Percentiles rank a stretch among this genome's conserved stretches.
These are phyloP conservation scores for Cryptomyrus ogoouensis DNA, from an alignment of 2,113 vertebrate species.

Conservation along the genomic window DNA sequence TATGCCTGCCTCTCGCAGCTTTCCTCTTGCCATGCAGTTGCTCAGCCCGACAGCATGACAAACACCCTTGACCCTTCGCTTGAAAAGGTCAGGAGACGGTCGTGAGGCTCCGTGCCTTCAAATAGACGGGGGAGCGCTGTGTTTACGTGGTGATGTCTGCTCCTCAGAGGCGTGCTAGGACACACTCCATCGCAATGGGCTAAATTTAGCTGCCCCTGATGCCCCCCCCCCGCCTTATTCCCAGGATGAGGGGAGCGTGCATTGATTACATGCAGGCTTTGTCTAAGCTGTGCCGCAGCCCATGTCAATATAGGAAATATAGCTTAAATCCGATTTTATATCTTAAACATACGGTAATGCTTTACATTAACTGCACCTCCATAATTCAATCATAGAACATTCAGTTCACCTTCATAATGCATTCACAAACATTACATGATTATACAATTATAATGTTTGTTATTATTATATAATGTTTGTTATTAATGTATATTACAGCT, in stretches of 20 bases:
- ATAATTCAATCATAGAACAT: too few relatives aligned
- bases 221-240: neutral
- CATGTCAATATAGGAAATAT: neutral
- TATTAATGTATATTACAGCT: too few relatives aligned
- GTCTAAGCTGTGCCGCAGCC: neutral
- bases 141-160: conserved; percentile 9
- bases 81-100: neutral
- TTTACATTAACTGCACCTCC: too few relatives aligned
- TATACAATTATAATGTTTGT: too few relatives aligned
- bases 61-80: neutral
- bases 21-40: neutral
- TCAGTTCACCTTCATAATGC: too few relatives aligned
- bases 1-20: neutral
- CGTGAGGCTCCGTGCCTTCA: neutral
- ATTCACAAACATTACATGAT: too few relatives aligned
- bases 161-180: neutral
- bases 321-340: neutral
- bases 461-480: too few relatives aligned
- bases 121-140: neutral
- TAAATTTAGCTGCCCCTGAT: conserved; percentile 1
- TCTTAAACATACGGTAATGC: neutral
- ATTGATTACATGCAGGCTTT: neutral
- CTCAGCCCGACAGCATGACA: neutral
- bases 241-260: neutral
- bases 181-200: neutral